Evolutionary conservation across 2,113 vertebrate species (phyloP).

Genomic region (Cyprinodon variegatus): DNA sequence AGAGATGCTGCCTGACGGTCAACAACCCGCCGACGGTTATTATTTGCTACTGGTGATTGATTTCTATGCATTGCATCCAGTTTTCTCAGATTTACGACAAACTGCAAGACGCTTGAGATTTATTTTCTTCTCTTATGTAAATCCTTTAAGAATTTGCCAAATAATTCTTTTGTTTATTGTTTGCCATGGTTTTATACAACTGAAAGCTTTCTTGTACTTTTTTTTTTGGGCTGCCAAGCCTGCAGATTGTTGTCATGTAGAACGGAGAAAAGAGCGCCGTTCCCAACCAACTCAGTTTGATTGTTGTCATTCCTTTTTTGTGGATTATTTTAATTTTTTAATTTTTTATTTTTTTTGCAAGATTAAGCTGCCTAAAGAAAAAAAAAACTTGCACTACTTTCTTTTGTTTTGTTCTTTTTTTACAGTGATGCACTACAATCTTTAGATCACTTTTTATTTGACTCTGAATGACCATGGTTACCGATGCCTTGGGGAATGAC

Average conservation of each 20-base stretch:
- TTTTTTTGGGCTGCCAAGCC: slow-evolving; percentile 66
- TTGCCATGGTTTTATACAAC: slow-evolving; percentile 83
- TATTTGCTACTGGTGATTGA: slow-evolving; percentile 70
- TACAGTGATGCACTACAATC: slow-evolving; percentile 96
- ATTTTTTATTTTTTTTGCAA: slow-evolving; percentile 54
- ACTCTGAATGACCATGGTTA: slow-evolving; percentile 92
- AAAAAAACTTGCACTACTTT: slow-evolving; percentile 92
- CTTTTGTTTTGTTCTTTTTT: slow-evolving; percentile 74
- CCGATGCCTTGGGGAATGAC: slow-evolving; percentile 90
- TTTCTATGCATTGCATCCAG: slow-evolving; percentile 91
- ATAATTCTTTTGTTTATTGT: slow-evolving; percentile 75
- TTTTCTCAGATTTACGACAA: slow-evolving; percentile 79
- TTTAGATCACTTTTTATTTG: slow-evolving; percentile 93
- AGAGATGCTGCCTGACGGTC: slow-evolving; percentile 90
- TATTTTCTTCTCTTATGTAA: slow-evolving; percentile 51
- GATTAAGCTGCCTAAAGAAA: slow-evolving; percentile 72
- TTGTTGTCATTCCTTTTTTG: slow-evolving; percentile 82
- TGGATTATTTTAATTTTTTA: slow-evolving; percentile 62
- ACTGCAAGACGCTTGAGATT: slow-evolving; percentile 46
- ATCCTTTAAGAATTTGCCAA: slow-evolving; percentile 92
- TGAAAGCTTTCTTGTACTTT: slow-evolving; percentile 80
- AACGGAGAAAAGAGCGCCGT: slow-evolving; percentile 37
- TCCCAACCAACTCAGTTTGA: slow-evolving; percentile 45
- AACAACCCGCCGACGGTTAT: slow-evolving; percentile 68
- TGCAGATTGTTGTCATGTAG: slow-evolving; percentile 33